These are phyloP conservation scores for Chelonus formosanus DNA, from an alignment of 2,888 invertebrate genomes.

Conservation along the genomic window DNA sequence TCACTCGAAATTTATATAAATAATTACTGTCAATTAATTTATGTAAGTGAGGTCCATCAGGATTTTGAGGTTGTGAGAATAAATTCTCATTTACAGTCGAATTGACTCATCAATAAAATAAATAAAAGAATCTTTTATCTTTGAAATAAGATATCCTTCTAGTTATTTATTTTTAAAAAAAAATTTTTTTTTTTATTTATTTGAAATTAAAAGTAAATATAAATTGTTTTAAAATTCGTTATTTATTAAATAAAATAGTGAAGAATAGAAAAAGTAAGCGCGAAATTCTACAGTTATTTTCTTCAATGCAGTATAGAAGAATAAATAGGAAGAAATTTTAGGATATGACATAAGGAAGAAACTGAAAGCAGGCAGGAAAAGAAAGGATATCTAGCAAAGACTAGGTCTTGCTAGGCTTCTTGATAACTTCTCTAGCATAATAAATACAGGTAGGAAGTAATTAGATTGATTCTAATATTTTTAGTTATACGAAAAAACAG, in stretches of 20 bases:
- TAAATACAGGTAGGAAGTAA: conserved; percentile 32
- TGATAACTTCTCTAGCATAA: conserved; percentile 53
- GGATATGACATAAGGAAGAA: conserved; percentile 40
- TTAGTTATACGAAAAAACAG: conserved; percentile 17
- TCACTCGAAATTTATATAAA: no score
- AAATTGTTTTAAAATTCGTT: no score
- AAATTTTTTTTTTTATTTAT: conserved; percentile 32
- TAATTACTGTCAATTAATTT: no score
- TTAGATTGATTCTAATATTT: conserved; percentile 32
- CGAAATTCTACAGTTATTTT: background rate
- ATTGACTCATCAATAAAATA: no score
- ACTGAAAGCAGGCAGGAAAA: conserved; percentile 47
- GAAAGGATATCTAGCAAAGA: conserved; percentile 50
- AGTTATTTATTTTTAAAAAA: background rate
- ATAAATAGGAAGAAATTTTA: background rate
- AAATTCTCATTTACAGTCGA: no score
- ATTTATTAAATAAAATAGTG: no score
- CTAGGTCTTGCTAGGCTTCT: conserved; percentile 55
- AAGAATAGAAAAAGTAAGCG: no score
- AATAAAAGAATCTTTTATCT: no score
- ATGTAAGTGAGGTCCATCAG: no score
- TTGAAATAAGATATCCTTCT: no score
- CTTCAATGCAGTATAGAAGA: background rate
- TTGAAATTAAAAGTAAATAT: no score
- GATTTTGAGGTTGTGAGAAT: no score